Conservation (phyloP, 2,888 invertebrate genomes). For the Lithophane socia region DNA sequence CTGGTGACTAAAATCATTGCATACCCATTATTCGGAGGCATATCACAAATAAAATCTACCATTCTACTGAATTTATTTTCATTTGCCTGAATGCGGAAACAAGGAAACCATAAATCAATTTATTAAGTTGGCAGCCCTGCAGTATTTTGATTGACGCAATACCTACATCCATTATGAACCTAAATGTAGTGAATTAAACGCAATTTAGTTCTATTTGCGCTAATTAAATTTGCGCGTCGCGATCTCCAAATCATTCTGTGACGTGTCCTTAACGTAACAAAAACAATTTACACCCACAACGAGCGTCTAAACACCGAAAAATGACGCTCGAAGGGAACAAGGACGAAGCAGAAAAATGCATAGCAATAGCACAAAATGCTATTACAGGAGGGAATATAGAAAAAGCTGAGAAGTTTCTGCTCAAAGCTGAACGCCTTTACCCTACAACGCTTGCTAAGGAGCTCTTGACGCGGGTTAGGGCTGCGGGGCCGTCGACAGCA, state of each 20-base stretch:
- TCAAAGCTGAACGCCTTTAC: constrained; percentile 97
- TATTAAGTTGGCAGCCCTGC: constrained; percentile 48
- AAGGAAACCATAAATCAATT: constrained; percentile 33
- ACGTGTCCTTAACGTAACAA: constrained; percentile 58
- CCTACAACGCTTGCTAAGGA: constrained; percentile 96
- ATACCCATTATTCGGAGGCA: not conserved
- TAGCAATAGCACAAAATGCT: constrained; percentile 95
- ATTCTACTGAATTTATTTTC: not conserved
- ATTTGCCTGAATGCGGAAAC: constrained; percentile 30
- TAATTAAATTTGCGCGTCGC: constrained; percentile 78
- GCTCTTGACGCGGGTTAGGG: constrained; percentile 84
- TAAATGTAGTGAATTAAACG: constrained; percentile 69
- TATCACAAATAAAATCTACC: not conserved
- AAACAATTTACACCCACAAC: constrained; percentile 37
- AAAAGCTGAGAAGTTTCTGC: constrained; percentile 96
- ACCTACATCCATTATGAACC: constrained; percentile 47
- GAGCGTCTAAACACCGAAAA: constrained; percentile 64
- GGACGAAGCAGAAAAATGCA: constrained; percentile 97
- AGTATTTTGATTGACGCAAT: constrained; percentile 68
- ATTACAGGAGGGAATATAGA: constrained; percentile 94
- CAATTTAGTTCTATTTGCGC: constrained; percentile 73
- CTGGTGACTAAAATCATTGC: not conserved
- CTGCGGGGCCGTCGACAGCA: constrained; percentile 83
- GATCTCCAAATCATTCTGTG: constrained; percentile 61
- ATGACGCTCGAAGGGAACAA: constrained; percentile 89